Evolutionary conservation across 2,888 invertebrate species (phyloP).

Genomic region (Epinotia ramella): DNA sequence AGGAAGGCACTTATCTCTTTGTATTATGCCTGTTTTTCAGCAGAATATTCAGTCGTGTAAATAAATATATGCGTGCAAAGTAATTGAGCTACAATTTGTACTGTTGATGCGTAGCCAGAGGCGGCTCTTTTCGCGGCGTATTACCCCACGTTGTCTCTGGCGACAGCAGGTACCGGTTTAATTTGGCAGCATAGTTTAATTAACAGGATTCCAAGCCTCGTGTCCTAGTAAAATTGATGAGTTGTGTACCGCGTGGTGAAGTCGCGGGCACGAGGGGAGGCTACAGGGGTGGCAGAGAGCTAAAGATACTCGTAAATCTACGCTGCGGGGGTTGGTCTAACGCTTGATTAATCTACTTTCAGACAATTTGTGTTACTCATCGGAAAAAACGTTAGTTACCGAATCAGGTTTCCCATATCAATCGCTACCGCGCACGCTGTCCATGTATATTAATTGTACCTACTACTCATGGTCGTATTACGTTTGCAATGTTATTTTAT

Average conservation of each 20-base stretch:
- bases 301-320: slow-evolving; percentile 74
- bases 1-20: not conserved
- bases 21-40: not conserved
- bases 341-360: slow-evolving; percentile 77
- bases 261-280: slow-evolving; percentile 41
- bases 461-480: not conserved
- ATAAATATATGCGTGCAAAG: slow-evolving; percentile 7
- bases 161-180: slow-evolving; percentile 53
- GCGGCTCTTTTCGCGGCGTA: slow-evolving; percentile 19
- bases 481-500: not conserved
- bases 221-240: slow-evolving; percentile 81
- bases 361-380: slow-evolving; percentile 70
- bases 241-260: slow-evolving; percentile 65
- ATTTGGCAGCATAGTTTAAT: slow-evolving; percentile 80
- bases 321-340: slow-evolving; percentile 66
- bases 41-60: slow-evolving; percentile 1
- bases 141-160: slow-evolving; percentile 25
- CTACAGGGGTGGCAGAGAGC: slow-evolving; percentile 47
- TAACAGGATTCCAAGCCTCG: slow-evolving; percentile 76
- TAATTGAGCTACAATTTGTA: slow-evolving; percentile 28
- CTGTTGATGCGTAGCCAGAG: slow-evolving; percentile 9
- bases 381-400: slow-evolving; percentile 60
- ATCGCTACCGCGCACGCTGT: not conserved
- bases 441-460: slow-evolving; percentile 2
- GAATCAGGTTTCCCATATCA: slow-evolving; percentile 55